These are phyloP conservation scores for Drosophila atripex DNA, from an alignment of 2,888 invertebrate genomes.

Conservation along the genomic window DNA sequence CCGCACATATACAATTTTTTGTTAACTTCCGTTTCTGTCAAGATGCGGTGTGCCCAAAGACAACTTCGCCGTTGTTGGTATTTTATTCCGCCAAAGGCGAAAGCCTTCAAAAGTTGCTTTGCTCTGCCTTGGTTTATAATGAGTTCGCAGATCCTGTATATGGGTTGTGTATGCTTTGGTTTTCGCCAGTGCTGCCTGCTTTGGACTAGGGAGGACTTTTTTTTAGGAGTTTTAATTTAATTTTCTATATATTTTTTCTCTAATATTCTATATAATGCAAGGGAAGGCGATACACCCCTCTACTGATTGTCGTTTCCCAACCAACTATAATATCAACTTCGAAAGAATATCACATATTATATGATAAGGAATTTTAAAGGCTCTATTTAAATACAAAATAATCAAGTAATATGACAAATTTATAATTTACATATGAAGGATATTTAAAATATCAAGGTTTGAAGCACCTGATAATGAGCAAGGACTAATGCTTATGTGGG, in stretches of 20 bases:
- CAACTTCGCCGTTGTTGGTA: slow-evolving; percentile 51
- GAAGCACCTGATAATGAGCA: not conserved
- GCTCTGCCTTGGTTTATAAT: slow-evolving; percentile 70
- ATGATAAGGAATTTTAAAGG: too few species aligned
- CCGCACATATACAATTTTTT: slow-evolving; percentile 41
- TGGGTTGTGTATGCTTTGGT: slow-evolving; percentile 28
- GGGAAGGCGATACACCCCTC: too few species aligned
- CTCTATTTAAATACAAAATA: too few species aligned
- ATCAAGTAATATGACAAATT: too few species aligned
- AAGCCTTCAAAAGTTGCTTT: slow-evolving; percentile 72
- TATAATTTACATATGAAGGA: too few species aligned
- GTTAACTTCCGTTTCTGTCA: slow-evolving; percentile 51
- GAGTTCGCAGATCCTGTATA: slow-evolving; percentile 54
- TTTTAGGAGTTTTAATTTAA: too few species aligned
- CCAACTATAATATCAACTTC: too few species aligned
- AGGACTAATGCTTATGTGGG: not conserved
- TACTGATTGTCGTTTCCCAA: too few species aligned
- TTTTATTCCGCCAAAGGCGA: slow-evolving; percentile 53
- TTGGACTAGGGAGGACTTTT: not conserved
- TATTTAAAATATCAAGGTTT: too few species aligned
- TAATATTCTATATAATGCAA: too few species aligned
- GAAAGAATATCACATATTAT: too few species aligned
- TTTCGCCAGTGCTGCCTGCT: not conserved
- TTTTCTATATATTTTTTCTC: too few species aligned
- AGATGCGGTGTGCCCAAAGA: slow-evolving; percentile 71